Base-by-base conservation (phyloP, 1,140 invertebrate genomes). In the Lethrus apterus region DNA sequence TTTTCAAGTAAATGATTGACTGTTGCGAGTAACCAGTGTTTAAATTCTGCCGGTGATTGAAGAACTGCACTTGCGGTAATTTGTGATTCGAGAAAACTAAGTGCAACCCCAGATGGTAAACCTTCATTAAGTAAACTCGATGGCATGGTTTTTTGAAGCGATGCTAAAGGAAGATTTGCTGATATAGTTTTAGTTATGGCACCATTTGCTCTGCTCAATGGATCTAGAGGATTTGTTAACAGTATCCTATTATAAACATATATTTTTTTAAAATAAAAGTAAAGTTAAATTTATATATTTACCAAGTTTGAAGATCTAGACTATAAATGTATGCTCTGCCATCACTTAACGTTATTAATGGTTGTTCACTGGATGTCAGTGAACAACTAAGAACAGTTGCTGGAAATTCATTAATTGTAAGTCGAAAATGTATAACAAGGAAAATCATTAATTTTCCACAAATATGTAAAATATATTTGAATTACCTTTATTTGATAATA, bases 21-120 rank as follows among this genome's bases (percentile, higher is more conserved):
- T 10, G 84, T 76, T 10, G 80, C 76, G 24, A 83, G 67, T 29
- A 89, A 60, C 87, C 87, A 91, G 66, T 87, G 83, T 42, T 78
- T 70, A 59, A 87, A 92, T 69, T 92, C 88, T 14, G 72, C 65
- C 0, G 75, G 53, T 8, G 86, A 88, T 1, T 78, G 70, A 9
- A 92, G 67, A 21, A 79, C 75, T 49, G 78, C 69, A 38, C 84
- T 77, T 23, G 80, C 74, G 2, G 81, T 70, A 38, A 91, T 63
- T 60, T 91, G 87, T 53, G 77, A 76, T 63, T 91, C 87, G 15
- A 92, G 70, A 65, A 86, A 87, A 45, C 80, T 83, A 14, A 86
- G 59, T 2, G 78, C 81, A 19, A 73, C 72, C 23, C 65, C 69
- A 7, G 68, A 55, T 53, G 68, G 66, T 57, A 65, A 44, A 14